Conservation (phyloP, 2,888 invertebrate genomes). For the Dryococelus australis region DNA sequence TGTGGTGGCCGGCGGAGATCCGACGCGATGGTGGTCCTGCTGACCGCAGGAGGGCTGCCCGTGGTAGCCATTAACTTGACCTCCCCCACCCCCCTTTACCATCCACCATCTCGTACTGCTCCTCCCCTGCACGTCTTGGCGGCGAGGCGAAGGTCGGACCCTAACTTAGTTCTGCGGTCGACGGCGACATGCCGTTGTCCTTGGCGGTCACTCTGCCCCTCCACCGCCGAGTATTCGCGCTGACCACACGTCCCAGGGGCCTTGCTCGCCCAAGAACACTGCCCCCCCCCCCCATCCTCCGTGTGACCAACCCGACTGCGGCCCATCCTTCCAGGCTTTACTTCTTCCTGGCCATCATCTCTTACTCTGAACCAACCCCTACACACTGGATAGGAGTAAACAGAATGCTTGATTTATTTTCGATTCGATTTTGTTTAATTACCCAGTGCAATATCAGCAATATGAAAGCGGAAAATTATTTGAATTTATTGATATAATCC, state of each 20-base stretch:
- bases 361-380: too few relatives aligned
- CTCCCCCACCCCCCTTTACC: background rate
- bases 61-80: slow-evolving; percentile 11
- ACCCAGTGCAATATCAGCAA: too few relatives aligned
- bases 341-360: too few relatives aligned
- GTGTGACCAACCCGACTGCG: too few relatives aligned
- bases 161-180: slow-evolving; percentile 28
- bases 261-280: background rate
- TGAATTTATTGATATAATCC: too few relatives aligned
- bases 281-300: background rate
- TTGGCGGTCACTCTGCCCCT: background rate
- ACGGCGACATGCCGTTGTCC: slow-evolving; percentile 12
- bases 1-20: background rate
- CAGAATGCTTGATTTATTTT: too few relatives aligned
- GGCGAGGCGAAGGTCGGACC: slow-evolving; percentile 28
- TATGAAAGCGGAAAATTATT: too few relatives aligned
- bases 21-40: background rate
- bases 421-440: too few relatives aligned
- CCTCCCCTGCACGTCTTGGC: background rate
- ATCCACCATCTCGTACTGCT: background rate
- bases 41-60: background rate
- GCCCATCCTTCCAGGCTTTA: too few relatives aligned
- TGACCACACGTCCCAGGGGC: background rate
- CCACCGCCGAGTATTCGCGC: background rate
- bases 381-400: too few relatives aligned